phyloP scores from a whole-genome alignment of 2,797 vertebrate genomes.

The Sphenopsis melanotis region DNA sequence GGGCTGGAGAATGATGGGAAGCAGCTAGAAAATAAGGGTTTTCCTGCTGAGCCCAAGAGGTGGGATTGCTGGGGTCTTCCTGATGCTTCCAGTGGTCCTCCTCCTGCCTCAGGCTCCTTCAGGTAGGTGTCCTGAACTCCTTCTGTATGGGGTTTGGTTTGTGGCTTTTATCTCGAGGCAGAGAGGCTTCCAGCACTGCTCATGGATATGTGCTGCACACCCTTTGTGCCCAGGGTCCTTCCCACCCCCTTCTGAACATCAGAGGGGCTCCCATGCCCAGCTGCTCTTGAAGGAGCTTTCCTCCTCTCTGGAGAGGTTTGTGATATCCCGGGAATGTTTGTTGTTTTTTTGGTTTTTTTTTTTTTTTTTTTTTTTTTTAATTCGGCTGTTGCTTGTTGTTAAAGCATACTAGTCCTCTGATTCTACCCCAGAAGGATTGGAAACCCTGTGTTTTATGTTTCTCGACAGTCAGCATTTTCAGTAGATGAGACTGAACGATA shows the following conservation, averaged over 20 bases:
- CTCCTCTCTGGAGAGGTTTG: not conserved
- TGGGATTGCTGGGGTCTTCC: not conserved
- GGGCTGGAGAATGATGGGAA: not conserved
- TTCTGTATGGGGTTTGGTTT: accelerated
- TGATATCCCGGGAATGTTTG: not conserved
- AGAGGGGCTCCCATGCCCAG: not conserved
- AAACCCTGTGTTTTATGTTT: not conserved
- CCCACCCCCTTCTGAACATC: not conserved
- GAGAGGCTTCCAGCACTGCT: not conserved
- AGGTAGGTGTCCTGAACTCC: not conserved
- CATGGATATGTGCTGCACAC: not conserved
- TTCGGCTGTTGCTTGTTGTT: not conserved
- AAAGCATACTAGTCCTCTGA: not conserved
- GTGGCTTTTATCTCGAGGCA: not conserved
- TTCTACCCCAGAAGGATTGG: not conserved
- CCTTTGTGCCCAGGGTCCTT: not conserved
- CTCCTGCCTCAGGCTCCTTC: not conserved
- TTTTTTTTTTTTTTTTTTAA: not conserved
- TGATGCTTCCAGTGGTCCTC: not conserved
- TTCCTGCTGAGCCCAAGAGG: not conserved
- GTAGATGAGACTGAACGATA: not conserved
- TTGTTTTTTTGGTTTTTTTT: too few relatives aligned
- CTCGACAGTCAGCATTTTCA: not conserved
- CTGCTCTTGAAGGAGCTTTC: not conserved
- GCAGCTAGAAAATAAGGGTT: not conserved